These are phyloP conservation scores for Lophius americanus DNA, from an alignment of 2,797 vertebrate species.

Conservation along the genomic window DNA sequence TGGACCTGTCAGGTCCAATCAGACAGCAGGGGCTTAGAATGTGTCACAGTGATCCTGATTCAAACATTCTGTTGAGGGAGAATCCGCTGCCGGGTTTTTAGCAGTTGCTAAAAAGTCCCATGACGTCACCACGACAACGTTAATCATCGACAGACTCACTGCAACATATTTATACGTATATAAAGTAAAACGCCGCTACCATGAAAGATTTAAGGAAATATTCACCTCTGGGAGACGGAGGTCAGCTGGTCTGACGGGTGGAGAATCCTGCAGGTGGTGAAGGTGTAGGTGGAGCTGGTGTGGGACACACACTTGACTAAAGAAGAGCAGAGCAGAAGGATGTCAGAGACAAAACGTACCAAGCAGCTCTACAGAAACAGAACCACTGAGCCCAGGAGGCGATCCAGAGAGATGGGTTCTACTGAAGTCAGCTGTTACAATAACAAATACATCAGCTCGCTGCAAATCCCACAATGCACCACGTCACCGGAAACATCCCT, in stretches of 20 bases:
- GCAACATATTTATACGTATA: background rate
- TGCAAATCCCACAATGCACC: too few species aligned
- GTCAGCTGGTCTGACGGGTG: slow-evolving; percentile 97
- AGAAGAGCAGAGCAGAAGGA: slow-evolving; percentile 35
- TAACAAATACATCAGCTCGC: too few species aligned
- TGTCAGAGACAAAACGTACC: slow-evolving; percentile 24
- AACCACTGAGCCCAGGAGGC: background rate
- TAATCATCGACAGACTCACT: too few species aligned
- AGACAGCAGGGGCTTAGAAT: slow-evolving; percentile 59
- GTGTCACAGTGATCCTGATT: background rate
- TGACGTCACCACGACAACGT: too few species aligned
- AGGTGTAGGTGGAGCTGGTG: slow-evolving; percentile 98
- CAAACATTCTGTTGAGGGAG: background rate
- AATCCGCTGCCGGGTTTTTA: background rate
- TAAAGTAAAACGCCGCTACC: background rate
- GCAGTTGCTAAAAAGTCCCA: too few species aligned
- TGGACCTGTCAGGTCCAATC: slow-evolving; percentile 90
- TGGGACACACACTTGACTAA: slow-evolving; percentile 95
- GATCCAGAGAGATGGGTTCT: background rate
- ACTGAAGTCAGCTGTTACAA: too few species aligned
- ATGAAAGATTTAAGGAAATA: background rate
- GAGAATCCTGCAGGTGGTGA: slow-evolving; percentile 98
- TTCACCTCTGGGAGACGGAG: slow-evolving; percentile 92
- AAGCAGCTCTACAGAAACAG: slow-evolving; percentile 9
- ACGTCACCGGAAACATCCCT: too few species aligned